Percentiles rank a stretch among this genome's conserved stretches.
These are phyloP conservation scores for Siderastrea siderea DNA, from an alignment of 92 coral and sea anemone species.

Conservation along the genomic window DNA sequence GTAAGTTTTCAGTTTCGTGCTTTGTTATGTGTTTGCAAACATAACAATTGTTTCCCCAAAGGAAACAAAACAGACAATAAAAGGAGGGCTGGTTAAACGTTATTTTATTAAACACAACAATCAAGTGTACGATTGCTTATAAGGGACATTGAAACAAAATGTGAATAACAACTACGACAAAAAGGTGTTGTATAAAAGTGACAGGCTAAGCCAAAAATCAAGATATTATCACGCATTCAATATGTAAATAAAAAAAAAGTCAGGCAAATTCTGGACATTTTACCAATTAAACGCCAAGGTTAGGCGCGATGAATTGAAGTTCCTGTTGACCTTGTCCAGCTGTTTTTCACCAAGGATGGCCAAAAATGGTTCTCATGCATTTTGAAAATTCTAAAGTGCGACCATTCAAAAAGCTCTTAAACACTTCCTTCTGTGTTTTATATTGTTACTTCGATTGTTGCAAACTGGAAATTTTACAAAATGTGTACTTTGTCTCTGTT, in stretches of 20 bases:
- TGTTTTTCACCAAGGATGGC: not conserved
- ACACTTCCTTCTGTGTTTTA: not conserved
- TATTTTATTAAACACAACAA: not conserved
- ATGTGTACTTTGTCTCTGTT: not conserved
- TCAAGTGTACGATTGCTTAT: not conserved
- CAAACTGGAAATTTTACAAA: not conserved
- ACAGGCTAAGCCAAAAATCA: not conserved
- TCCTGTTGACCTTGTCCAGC: constrained; percentile 2
- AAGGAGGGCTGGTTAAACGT: not conserved
- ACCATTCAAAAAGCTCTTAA: not conserved
- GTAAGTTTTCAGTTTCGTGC: not conserved
- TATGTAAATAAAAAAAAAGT: not conserved
- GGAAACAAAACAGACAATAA: not conserved
- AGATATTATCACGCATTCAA: not conserved
- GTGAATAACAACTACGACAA: too few relatives aligned
- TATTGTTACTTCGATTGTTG: not conserved
- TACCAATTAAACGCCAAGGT: not conserved
- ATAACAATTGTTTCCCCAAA: not conserved
- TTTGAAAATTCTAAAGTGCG: not conserved
- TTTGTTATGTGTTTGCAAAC: not conserved
- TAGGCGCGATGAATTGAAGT: not conserved
- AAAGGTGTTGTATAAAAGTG: not conserved
- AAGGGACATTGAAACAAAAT: too few relatives aligned
- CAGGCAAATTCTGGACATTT: not conserved
- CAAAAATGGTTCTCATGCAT: not conserved